Base-by-base conservation (phyloP, 2,113 vertebrate species). In the Phalacrocorax pelagicus region DNA sequence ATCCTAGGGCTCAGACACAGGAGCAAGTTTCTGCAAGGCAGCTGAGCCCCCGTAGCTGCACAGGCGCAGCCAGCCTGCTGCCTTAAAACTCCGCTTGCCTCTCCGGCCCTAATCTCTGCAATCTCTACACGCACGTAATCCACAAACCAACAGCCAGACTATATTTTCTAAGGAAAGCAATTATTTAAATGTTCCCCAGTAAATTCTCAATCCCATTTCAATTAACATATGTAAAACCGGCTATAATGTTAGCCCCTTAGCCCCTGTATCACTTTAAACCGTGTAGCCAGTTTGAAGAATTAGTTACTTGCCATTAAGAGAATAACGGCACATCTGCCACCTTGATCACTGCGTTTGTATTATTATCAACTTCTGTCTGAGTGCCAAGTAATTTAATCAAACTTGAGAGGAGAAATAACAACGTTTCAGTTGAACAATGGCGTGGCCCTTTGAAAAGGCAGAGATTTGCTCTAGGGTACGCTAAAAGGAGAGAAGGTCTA, bases 341-440 rank as follows among this genome's bases (percentile, higher is more conserved):
- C 95, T 96, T 94, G 72, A 96, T 96, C 86, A 87, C 10, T 38
- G 70, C 13, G 14, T 91, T 96, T 82, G 70, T 94, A 46, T 91
- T 92, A 96, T 86, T 91, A 92, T 82, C 91, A 86, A 71, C 80
- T 95, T 72, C 88, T 95, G 92, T 89, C 94, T 88, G 69, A 74
- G 73, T 78, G 95, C 92, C 95, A 95, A 94, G 93, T 87, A 83
- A 93, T 96, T 92, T 96, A 91, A 97, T 91, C 87, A 93, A 94
- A 94, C 91, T 87, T 94, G 91, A 95, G 97, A 85, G 86, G 92
- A 97, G 73, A 95, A 96, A 96, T 95, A 96, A 94, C 69, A 94
- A 83, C 2, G 38, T 87, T 94, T 94, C 91, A 66, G 91, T 82
- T 91, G 91, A 96, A 96, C 94, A 94, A 95, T 96, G 91, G 94